These are phyloP conservation scores for Chaetura pelagica DNA, from an alignment of 2,113 vertebrate genomes.

Conservation along the genomic window DNA sequence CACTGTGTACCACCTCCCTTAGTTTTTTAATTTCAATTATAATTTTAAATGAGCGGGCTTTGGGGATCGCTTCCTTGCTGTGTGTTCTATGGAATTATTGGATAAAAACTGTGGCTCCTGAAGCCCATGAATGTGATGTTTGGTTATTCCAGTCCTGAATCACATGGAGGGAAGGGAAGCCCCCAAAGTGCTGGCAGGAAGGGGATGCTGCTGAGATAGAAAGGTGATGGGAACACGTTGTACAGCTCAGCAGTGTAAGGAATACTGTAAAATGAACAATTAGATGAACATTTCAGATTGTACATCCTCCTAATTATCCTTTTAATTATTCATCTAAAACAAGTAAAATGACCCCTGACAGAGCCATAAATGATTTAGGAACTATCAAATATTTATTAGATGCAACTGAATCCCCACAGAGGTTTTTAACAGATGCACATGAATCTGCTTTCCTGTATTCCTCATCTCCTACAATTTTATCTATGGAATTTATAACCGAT, in stretches of 20 bases:
- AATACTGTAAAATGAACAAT: slow-evolving; percentile 81
- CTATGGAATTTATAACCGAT: slow-evolving; percentile 23
- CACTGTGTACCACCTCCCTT: neutral
- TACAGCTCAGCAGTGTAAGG: slow-evolving; percentile 36
- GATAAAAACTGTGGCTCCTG: neutral
- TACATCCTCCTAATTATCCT: slow-evolving; percentile 80
- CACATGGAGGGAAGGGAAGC: neutral
- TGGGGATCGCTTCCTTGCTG: neutral
- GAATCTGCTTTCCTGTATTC: slow-evolving; percentile 43
- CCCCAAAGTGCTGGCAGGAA: neutral
- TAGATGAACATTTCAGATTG: slow-evolving; percentile 83
- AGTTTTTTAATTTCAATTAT: neutral
- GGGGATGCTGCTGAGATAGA: neutral
- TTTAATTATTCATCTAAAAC: slow-evolving; percentile 92
- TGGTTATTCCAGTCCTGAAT: neutral
- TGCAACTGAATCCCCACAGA: slow-evolving; percentile 76
- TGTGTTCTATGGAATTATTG: neutral
- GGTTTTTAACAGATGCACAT: slow-evolving; percentile 68
- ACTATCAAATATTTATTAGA: slow-evolving; percentile 85
- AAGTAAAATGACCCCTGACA: slow-evolving; percentile 90
- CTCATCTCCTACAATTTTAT: slow-evolving; percentile 10
- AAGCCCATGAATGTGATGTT: neutral
- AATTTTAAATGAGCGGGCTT: neutral
- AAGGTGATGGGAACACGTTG: slow-evolving; percentile 22
- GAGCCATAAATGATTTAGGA: slow-evolving; percentile 87